Conservation (phyloP, 2,797 vertebrate species). For the Vultur gryphus region DNA sequence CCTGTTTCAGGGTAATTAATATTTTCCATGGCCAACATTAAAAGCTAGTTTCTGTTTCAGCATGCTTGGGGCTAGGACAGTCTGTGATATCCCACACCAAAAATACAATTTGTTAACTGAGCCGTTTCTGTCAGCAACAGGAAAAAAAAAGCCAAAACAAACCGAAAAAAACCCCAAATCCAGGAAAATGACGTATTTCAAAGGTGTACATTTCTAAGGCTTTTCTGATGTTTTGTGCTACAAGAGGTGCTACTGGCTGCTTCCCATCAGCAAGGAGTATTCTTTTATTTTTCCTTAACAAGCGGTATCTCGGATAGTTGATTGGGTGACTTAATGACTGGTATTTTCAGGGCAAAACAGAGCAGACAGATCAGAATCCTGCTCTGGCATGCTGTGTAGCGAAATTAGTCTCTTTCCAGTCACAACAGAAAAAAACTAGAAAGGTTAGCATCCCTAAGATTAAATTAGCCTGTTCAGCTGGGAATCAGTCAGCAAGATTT, state of each 20-base stretch:
- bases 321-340: background rate
- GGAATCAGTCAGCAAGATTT: background rate
- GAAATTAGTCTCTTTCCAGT: background rate
- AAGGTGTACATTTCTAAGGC: background rate
- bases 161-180: background rate
- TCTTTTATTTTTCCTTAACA: background rate
- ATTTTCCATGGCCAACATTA: background rate
- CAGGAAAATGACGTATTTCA: background rate
- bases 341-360: background rate
- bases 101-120: background rate
- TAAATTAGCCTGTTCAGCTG: background rate
- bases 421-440: background rate
- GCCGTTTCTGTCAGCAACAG: background rate
- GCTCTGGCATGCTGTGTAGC: background rate
- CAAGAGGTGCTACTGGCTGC: background rate
- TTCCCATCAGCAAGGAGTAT: background rate
- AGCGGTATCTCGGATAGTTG: background rate
- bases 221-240: background rate
- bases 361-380: background rate
- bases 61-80: background rate
- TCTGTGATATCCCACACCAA: background rate
- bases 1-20: background rate
- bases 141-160: background rate
- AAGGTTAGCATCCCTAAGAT: background rate
- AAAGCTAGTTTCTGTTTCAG: background rate